A percentile compares a stretch with the other conserved stretches of the same genome.
Evolutionary conservation across 2,797 vertebrate genomes (phyloP).

Genomic region (Coregonus sp.): DNA sequence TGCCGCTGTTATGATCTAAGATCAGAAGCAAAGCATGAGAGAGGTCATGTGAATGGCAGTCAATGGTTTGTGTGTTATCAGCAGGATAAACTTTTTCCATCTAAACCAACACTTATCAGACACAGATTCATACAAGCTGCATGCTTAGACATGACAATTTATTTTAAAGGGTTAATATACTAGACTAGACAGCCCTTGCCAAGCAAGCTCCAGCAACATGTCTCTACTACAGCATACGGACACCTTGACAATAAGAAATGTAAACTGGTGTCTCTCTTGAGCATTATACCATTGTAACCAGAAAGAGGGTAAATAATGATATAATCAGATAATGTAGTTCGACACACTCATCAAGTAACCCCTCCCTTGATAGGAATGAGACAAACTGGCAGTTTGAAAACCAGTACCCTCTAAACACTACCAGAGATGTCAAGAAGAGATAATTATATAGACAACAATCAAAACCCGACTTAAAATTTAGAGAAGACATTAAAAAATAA

Average conservation of each 20-base stretch:
- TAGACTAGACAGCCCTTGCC: constrained; percentile 9
- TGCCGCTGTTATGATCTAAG: neutral
- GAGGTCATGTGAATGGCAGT: neutral
- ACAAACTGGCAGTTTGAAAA: neutral
- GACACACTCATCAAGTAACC: neutral
- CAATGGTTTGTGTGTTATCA: neutral
- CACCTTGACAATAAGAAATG: constrained; percentile 35
- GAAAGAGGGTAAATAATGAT: neutral
- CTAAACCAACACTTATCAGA: neutral
- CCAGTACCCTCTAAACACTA: constrained; percentile 4
- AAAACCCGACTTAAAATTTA: neutral
- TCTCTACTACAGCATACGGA: constrained; percentile 7
- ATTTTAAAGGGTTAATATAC: neutral
- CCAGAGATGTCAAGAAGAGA: constrained; percentile 32
- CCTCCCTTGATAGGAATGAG: neutral
- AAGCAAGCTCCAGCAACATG: constrained; percentile 30
- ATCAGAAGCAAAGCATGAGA: neutral
- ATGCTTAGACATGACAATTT: neutral
- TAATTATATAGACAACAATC: constrained; percentile 4
- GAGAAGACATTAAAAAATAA: neutral
- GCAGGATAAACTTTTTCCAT: neutral
- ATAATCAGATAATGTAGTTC: neutral
- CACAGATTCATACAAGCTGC: neutral
- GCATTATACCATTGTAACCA: neutral
- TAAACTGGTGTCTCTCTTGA: neutral